These are phyloP conservation scores for Acanthochromis polyacanthus DNA, from an alignment of 2,113 vertebrate genomes.

Conservation along the genomic window DNA sequence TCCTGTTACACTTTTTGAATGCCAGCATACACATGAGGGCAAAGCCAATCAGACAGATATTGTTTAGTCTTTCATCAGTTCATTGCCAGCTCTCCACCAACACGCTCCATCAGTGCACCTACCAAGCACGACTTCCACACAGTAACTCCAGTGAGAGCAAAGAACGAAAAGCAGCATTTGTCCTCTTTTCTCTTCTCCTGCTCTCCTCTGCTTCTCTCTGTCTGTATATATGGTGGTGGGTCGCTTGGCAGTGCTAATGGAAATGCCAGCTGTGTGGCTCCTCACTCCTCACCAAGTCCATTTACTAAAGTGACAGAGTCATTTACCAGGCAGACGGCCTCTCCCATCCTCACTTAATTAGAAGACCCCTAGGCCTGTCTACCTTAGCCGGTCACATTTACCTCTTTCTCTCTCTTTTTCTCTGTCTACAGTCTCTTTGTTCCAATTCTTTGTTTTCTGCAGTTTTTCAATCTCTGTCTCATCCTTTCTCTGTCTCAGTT, in stretches of 20 bases:
- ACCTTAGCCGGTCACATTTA: constrained; percentile 70
- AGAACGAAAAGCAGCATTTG: constrained; percentile 58
- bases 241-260: constrained; percentile 78
- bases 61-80: constrained; percentile 10
- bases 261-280: constrained; percentile 82
- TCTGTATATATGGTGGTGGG: constrained; percentile 60
- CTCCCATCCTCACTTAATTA: constrained; percentile 87
- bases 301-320: constrained; percentile 89
- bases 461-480: constrained; percentile 54
- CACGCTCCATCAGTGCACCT: not conserved
- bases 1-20: not conserved
- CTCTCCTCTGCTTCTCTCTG: constrained; percentile 9
- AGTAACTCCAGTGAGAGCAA: constrained; percentile 25
- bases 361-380: constrained; percentile 83
- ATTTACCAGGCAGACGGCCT: constrained; percentile 84
- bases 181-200: not conserved
- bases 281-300: constrained; percentile 84
- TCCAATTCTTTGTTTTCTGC: constrained; percentile 56
- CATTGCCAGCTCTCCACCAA: not conserved
- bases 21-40: not conserved
- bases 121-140: constrained; percentile 25
- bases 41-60: constrained; percentile 14
- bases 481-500: constrained; percentile 47
- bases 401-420: constrained; percentile 41
- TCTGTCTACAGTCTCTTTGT: constrained; percentile 36